Evolutionary conservation across 2,797 vertebrate species (phyloP).

Genomic region (Typhlichthys subterraneus): DNA sequence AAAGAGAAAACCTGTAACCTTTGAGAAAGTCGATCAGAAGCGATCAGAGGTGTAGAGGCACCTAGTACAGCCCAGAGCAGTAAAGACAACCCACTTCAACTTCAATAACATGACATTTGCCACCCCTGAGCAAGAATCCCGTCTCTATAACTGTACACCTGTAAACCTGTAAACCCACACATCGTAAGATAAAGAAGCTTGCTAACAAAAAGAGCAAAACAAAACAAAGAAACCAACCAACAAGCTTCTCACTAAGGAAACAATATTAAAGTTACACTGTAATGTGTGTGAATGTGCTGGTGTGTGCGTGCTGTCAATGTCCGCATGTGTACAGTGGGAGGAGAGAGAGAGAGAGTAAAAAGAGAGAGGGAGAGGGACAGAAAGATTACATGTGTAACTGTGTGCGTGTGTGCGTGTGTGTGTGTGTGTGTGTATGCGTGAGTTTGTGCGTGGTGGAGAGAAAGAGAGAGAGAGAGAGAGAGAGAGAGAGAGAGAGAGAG

Average conservation of each 20-base stretch:
- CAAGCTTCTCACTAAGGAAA: slow-evolving; percentile 57
- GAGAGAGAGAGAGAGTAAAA: slow-evolving; percentile 4
- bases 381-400: neutral
- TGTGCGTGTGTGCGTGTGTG: slow-evolving; percentile 11
- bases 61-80: slow-evolving; percentile 73
- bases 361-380: slow-evolving; percentile 22
- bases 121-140: slow-evolving; percentile 70
- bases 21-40: slow-evolving; percentile 78
- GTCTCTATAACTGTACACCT: slow-evolving; percentile 71
- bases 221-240: slow-evolving; percentile 26
- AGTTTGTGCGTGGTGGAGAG: slow-evolving; percentile 13
- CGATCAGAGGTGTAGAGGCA: slow-evolving; percentile 72
- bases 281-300: slow-evolving; percentile 22
- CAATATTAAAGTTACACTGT: slow-evolving; percentile 68
- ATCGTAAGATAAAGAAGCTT: slow-evolving; percentile 53
- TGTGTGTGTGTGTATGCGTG: slow-evolving; percentile 4
- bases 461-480: slow-evolving; percentile 10
- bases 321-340: slow-evolving; percentile 3
- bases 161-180: slow-evolving; percentile 74
- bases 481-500: slow-evolving; percentile 28
- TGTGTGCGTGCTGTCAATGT: slow-evolving; percentile 13
- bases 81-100: slow-evolving; percentile 76
- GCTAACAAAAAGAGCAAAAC: neutral
- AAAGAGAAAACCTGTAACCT: slow-evolving; percentile 73
- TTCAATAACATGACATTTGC: slow-evolving; percentile 78